These are phyloP conservation scores for Champsocephalus esox DNA, from an alignment of 2,797 vertebrate species.

Conservation along the genomic window DNA sequence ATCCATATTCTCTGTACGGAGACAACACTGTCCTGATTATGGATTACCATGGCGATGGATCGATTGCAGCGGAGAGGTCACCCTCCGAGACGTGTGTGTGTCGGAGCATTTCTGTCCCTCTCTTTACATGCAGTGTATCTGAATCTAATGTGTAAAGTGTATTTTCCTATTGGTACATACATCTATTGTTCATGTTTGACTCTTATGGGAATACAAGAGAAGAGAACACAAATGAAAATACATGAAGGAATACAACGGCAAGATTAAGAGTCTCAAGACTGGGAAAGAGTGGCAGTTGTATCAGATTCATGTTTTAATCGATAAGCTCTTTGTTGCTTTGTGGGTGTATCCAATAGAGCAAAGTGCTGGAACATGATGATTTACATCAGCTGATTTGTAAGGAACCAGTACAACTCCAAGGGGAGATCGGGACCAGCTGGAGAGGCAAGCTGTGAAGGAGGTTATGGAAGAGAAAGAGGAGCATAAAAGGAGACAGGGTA, in stretches of 20 bases:
- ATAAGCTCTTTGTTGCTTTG: slow-evolving; percentile 72
- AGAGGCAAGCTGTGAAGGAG: slow-evolving; percentile 5
- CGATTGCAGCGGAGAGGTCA: slow-evolving; percentile 56
- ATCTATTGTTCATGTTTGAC: slow-evolving; percentile 20
- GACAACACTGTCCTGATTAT: slow-evolving; percentile 70
- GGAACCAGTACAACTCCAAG: slow-evolving; percentile 40
- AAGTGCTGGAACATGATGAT: slow-evolving; percentile 71
- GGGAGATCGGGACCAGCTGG: slow-evolving; percentile 6
- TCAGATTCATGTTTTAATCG: slow-evolving; percentile 74
- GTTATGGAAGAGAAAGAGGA: background rate
- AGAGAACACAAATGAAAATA: slow-evolving; percentile 6
- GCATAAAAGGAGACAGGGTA: background rate
- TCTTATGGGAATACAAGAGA: slow-evolving; percentile 1
- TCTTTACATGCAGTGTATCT: slow-evolving; percentile 4
- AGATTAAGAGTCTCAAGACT: slow-evolving; percentile 47
- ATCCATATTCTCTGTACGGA: slow-evolving; percentile 74
- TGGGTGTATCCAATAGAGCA: slow-evolving; percentile 65
- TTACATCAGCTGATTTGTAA: slow-evolving; percentile 69
- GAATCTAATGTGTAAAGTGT: background rate
- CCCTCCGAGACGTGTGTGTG: slow-evolving; percentile 20
- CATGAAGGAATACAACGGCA: slow-evolving; percentile 21
- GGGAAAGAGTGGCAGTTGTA: slow-evolving; percentile 51
- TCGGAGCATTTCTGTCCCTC: slow-evolving; percentile 22
- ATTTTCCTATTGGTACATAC: slow-evolving; percentile 17
- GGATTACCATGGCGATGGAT: slow-evolving; percentile 57